These are phyloP conservation scores for Dendroctonus valens DNA, from an alignment of 1,140 invertebrate genomes.

Conservation along the genomic window DNA sequence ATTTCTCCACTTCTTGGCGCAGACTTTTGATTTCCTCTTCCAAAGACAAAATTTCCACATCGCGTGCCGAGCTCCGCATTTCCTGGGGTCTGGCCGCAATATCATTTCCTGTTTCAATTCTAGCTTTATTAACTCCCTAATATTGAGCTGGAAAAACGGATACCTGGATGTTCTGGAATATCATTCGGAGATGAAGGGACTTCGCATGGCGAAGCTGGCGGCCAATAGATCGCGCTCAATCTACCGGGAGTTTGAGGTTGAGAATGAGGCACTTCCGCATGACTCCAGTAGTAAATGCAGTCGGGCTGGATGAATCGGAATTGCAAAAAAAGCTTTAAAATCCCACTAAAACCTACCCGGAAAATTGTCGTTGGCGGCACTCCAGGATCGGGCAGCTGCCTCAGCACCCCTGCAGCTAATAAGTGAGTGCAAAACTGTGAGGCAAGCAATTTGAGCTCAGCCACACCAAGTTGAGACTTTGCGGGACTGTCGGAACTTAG, in stretches of 20 bases:
- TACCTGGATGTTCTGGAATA: slow-evolving; percentile 9
- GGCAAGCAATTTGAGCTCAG: slow-evolving; percentile 73
- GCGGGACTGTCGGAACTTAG: slow-evolving; percentile 69
- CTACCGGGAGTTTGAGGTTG: slow-evolving; percentile 71
- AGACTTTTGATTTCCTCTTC: slow-evolving; percentile 54
- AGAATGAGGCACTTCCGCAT: slow-evolving; percentile 67
- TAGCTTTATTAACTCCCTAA: neutral
- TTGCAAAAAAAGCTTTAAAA: slow-evolving; percentile 27
- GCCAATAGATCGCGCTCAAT: slow-evolving; percentile 51
- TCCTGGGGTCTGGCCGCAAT: slow-evolving; percentile 20
- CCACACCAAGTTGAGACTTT: slow-evolving; percentile 59
- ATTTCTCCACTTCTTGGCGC: slow-evolving; percentile 56
- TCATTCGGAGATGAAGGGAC: slow-evolving; percentile 25
- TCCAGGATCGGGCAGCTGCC: slow-evolving; percentile 71
- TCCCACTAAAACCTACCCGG: slow-evolving; percentile 61
- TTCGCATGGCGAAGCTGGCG: slow-evolving; percentile 43
- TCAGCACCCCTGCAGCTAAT: slow-evolving; percentile 82
- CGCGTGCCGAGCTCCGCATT: slow-evolving; percentile 44
- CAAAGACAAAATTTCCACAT: slow-evolving; percentile 46
- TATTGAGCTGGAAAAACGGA: neutral
- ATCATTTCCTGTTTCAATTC: slow-evolving; percentile 3
- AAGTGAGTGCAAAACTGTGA: slow-evolving; percentile 84
- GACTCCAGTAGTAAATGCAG: slow-evolving; percentile 85
- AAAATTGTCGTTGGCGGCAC: slow-evolving; percentile 66
- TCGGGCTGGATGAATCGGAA: slow-evolving; percentile 66